These are phyloP conservation scores for Drosophila putrida DNA, from an alignment of 2,888 invertebrate genomes.

Conservation along the genomic window DNA sequence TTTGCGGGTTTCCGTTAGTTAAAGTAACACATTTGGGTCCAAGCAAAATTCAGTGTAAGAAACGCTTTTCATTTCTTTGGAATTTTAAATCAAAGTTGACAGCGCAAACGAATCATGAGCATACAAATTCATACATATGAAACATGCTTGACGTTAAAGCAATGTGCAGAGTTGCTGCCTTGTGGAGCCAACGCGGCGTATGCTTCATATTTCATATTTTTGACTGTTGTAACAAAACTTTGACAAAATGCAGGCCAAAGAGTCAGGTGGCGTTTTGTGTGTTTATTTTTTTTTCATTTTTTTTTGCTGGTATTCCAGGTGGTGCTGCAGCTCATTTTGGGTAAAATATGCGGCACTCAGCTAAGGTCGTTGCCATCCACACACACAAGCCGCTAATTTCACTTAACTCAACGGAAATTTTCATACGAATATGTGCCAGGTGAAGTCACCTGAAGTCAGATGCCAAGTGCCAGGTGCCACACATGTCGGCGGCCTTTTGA, in stretches of 20 bases:
- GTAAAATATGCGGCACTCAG: conserved; percentile 34
- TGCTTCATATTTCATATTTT: conserved; percentile 44
- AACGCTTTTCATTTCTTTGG: background rate
- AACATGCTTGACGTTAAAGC: conserved; percentile 8
- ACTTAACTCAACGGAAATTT: conserved; percentile 47
- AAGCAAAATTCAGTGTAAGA: background rate
- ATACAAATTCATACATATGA: conserved; percentile 2
- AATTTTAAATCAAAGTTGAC: conserved; percentile 3
- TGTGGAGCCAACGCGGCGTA: conserved; percentile 31
- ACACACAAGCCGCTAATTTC: conserved; percentile 55
- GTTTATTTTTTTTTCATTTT: background rate
- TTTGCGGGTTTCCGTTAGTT: too few species aligned
- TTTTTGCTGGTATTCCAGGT: conserved; percentile 5
- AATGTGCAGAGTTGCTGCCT: conserved; percentile 23
- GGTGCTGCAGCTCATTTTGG: conserved; percentile 3
- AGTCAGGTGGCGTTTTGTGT: background rate
- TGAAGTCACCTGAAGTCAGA: conserved; percentile 13
- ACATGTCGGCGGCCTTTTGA: conserved; percentile 14
- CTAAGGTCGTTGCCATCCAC: conserved; percentile 30
- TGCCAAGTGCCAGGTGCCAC: background rate
- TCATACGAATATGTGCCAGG: conserved; percentile 35
- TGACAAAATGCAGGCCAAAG: conserved; percentile 34
- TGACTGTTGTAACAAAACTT: conserved; percentile 35
- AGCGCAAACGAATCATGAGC: conserved; percentile 2
- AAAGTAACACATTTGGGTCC: background rate